These are phyloP conservation scores for Stratiomys singularior DNA, from an alignment of 2,888 invertebrate genomes.

Conservation along the genomic window DNA sequence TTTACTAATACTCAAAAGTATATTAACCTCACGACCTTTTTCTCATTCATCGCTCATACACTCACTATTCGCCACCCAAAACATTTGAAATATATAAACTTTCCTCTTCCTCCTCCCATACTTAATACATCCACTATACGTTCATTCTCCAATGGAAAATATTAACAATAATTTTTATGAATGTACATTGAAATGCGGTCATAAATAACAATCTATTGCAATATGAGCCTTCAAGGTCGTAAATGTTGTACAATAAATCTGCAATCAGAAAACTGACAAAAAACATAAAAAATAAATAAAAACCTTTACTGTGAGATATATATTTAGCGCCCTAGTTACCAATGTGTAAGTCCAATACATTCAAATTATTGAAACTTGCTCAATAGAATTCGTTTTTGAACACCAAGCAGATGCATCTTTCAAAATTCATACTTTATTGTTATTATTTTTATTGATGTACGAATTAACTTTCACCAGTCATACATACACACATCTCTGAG, in stretches of 20 bases:
- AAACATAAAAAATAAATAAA: too few relatives aligned
- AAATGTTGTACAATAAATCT: slow-evolving; percentile 10
- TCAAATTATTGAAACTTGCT: not conserved
- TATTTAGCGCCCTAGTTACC: not conserved
- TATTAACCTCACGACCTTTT: too few relatives aligned
- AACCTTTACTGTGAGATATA: too few relatives aligned
- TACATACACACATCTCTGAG: not conserved
- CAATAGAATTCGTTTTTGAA: not conserved
- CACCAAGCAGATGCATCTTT: slow-evolving; percentile 10
- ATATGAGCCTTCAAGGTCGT: slow-evolving; percentile 35
- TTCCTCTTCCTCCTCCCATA: too few relatives aligned
- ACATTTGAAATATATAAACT: too few relatives aligned
- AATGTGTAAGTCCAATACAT: too few relatives aligned
- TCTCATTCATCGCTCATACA: too few relatives aligned
- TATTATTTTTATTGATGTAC: slow-evolving; percentile 36
- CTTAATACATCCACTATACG: too few relatives aligned
- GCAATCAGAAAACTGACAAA: slow-evolving; percentile 7
- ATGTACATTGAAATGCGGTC: not conserved
- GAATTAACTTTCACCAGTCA: slow-evolving; percentile 33
- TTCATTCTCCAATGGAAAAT: too few relatives aligned
- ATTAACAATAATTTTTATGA: not conserved
- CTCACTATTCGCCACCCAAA: too few relatives aligned
- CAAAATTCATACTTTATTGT: slow-evolving; percentile 20
- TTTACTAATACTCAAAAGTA: too few relatives aligned
- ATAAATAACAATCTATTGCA: not conserved